These are phyloP conservation scores for Bicyclus anynana DNA, from an alignment of 1,140 invertebrate species.

Conservation along the genomic window DNA sequence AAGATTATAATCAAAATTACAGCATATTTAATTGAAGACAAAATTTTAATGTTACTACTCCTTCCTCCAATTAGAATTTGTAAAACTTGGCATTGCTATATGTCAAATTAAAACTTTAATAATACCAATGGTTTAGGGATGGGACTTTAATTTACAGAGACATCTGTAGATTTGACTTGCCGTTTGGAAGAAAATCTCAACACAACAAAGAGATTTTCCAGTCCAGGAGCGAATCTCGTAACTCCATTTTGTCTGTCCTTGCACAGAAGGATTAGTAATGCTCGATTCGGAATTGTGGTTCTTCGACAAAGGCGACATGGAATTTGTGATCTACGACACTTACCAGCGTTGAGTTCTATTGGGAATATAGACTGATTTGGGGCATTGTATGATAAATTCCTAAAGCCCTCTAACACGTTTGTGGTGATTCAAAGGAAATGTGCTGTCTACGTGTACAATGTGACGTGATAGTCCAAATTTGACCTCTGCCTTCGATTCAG, in stretches of 20 bases:
- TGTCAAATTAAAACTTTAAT: too few species aligned
- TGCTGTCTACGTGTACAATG: neutral
- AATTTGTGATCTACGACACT: constrained; percentile 8
- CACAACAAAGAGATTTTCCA: neutral
- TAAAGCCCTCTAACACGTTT: neutral
- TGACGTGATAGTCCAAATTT: too few species aligned
- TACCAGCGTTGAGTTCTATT: constrained; percentile 4
- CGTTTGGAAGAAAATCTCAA: neutral
- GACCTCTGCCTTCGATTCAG: too few species aligned
- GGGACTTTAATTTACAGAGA: neutral
- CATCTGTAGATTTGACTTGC: too few species aligned
- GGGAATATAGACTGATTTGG: constrained; percentile 20
- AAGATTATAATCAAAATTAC: too few species aligned
- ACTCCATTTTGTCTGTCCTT: neutral
- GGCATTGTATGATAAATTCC: constrained; percentile 4
- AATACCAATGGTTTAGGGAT: too few species aligned
- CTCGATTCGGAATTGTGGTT: constrained; percentile 48
- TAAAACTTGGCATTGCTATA: too few species aligned
- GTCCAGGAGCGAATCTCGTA: neutral
- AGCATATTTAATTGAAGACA: too few species aligned
- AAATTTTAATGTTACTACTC: too few species aligned
- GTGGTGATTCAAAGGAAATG: neutral
- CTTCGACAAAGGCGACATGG: constrained; percentile 18
- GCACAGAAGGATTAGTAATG: constrained; percentile 43
- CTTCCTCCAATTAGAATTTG: neutral